Conservation (phyloP, 64 coral and sea anemone genomes). For the Platygyra sinensis region DNA sequence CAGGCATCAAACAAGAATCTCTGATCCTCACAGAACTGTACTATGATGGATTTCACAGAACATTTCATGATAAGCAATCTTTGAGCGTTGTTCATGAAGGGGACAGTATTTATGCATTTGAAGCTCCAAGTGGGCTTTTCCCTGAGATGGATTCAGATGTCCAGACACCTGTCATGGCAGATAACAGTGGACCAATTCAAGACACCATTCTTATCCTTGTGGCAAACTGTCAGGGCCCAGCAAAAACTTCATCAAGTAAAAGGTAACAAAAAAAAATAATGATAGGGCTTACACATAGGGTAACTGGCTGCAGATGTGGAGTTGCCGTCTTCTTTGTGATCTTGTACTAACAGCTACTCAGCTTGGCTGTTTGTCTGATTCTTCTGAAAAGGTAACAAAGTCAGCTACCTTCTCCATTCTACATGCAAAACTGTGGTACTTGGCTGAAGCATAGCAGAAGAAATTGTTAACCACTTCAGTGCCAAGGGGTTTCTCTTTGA, state of each 20-base stretch:
- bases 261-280: not conserved
- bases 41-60: slow-evolving; percentile 83
- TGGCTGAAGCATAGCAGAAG: no score
- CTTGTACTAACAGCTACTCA: no score
- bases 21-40: slow-evolving; percentile 84
- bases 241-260: slow-evolving; percentile 56
- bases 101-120: slow-evolving; percentile 93
- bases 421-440: no score
- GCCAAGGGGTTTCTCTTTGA: no score
- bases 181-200: slow-evolving; percentile 58
- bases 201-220: slow-evolving; percentile 80
- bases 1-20: slow-evolving; percentile 45
- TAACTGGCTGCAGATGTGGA: not conserved
- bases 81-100: slow-evolving; percentile 84
- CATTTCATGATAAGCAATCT: slow-evolving; percentile 70
- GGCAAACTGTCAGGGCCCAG: slow-evolving; percentile 72
- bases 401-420: no score
- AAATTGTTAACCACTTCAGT: no score
- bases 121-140: slow-evolving; percentile 67
- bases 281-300: not conserved
- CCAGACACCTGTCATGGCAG: slow-evolving; percentile 18
- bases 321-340: not conserved
- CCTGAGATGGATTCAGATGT: slow-evolving; percentile 26
- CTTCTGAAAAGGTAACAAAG: no score
- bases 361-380: no score